Conservation (phyloP, 2,888 invertebrate genomes). For the Abscondita cerata region DNA sequence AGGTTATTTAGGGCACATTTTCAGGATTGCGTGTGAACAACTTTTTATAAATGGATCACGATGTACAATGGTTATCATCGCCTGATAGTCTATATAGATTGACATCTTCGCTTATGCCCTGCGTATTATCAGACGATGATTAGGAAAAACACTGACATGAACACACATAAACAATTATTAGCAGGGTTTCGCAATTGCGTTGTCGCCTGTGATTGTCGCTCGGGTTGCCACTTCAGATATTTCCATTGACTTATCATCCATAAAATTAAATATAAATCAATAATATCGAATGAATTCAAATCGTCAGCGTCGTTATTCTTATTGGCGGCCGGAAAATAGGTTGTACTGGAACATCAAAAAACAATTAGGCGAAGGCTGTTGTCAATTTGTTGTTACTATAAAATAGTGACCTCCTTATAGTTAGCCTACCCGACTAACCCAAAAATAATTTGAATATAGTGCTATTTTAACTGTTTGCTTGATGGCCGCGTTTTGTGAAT, state of each 20-base stretch:
- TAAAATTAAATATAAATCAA: constrained; percentile 36
- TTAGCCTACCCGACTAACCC: background rate
- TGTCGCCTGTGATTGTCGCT: constrained; percentile 56
- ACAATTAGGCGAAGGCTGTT: constrained; percentile 53
- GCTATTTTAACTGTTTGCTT: too few species aligned
- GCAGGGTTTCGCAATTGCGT: constrained; percentile 48
- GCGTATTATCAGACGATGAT: constrained; percentile 40
- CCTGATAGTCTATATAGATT: constrained; percentile 26
- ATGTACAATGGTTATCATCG: constrained; percentile 23
- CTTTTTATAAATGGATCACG: constrained; percentile 23
- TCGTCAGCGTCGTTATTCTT: constrained; percentile 53
- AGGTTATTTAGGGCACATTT: constrained; percentile 53
- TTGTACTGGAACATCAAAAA: constrained; percentile 60
- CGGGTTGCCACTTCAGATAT: constrained; percentile 53
- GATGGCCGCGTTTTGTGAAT: too few species aligned
- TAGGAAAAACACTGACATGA: constrained; percentile 49
- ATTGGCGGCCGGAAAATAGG: constrained; percentile 60
- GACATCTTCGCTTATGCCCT: constrained; percentile 6
- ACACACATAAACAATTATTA: constrained; percentile 48
- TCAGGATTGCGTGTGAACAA: constrained; percentile 31
- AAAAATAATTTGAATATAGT: too few species aligned
- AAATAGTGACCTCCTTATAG: background rate
- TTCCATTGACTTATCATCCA: constrained; percentile 44
- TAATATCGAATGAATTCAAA: constrained; percentile 41
- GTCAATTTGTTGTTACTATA: too few species aligned